A percentile compares a stretch with the other conserved stretches of the same genome.
Evolutionary conservation across 2,113 vertebrate species (phyloP).

Genomic region (Cygnus buccinator): DNA sequence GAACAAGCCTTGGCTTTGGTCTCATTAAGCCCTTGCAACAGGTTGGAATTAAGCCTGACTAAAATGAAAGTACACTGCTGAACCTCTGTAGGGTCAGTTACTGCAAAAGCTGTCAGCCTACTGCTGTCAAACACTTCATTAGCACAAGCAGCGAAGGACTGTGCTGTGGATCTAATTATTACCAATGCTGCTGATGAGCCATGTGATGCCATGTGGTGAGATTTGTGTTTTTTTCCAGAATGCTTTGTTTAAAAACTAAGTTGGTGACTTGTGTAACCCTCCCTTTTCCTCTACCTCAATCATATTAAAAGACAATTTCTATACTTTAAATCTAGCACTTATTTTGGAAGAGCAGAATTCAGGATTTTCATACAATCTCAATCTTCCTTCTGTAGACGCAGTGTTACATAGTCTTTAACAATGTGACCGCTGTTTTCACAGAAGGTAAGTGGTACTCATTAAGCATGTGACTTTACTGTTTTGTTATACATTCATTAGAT

Average conservation of each 20-base stretch:
- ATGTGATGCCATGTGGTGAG: neutral
- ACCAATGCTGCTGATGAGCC: slow-evolving; percentile 8
- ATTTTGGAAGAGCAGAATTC: neutral
- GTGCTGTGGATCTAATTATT: neutral
- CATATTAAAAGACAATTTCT: neutral
- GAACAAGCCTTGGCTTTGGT: neutral
- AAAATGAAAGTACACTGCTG: neutral
- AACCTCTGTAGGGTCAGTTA: neutral
- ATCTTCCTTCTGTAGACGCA: neutral
- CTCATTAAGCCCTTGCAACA: neutral
- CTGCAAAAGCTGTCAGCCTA: neutral
- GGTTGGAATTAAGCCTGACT: neutral
- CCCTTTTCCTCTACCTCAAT: neutral
- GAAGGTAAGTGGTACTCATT: neutral
- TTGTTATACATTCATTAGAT: neutral
- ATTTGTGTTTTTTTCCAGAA: neutral
- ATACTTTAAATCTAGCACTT: neutral
- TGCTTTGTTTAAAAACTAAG: neutral
- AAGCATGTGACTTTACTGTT: neutral
- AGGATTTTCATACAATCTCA: neutral
- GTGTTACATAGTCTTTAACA: neutral
- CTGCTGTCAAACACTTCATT: neutral
- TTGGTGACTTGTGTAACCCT: neutral
- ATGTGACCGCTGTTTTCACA: neutral
- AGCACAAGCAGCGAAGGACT: neutral